Conservation (phyloP, 2,888 invertebrate genomes). For the Catonia carolina region DNA sequence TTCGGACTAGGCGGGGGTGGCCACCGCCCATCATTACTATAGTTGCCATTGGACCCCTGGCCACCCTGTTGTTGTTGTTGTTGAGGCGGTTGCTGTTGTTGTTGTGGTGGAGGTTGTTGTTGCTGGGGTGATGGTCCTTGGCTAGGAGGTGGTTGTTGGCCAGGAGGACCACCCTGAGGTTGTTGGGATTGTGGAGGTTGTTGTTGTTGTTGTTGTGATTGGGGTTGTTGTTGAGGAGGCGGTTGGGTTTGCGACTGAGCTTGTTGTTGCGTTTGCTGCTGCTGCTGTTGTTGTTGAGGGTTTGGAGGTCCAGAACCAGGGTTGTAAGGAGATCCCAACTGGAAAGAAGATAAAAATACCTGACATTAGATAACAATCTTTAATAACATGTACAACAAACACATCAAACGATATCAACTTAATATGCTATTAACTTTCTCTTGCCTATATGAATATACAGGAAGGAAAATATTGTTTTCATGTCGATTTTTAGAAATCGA, state of each 20-base stretch:
- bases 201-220: slow-evolving; percentile 6
- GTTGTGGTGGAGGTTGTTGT: background rate
- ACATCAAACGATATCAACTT: no score
- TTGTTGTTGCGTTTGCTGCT: slow-evolving; percentile 17
- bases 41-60: slow-evolving; percentile 3
- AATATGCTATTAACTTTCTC: no score
- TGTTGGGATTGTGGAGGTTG: background rate
- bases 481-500: no score
- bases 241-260: slow-evolving; percentile 39
- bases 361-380: no score
- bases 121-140: background rate
- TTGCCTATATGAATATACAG: no score
- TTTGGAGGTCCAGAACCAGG: slow-evolving; percentile 12
- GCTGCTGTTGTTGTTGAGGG: slow-evolving; percentile 16
- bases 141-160: background rate
- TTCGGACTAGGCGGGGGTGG: slow-evolving; percentile 28
- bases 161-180: background rate
- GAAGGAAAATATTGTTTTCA: no score
- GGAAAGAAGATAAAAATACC: background rate
- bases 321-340: slow-evolving; percentile 17
- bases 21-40: slow-evolving; percentile 5
- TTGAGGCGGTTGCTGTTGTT: slow-evolving; percentile 46
- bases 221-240: slow-evolving; percentile 37
- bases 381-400: no score
- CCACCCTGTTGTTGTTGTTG: slow-evolving; percentile 46